Conservation (phyloP, 2,888 invertebrate species). For the Muscina levida region DNA sequence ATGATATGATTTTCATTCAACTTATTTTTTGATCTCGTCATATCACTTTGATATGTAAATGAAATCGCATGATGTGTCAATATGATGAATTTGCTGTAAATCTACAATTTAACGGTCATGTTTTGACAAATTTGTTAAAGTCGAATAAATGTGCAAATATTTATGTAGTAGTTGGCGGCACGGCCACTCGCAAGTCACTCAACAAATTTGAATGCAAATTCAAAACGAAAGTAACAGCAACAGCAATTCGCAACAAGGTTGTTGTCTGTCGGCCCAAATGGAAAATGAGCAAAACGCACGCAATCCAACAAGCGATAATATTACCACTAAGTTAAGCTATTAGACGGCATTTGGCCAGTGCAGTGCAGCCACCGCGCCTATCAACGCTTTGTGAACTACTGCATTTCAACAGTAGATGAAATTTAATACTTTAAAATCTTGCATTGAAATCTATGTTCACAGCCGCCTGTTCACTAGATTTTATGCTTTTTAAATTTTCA, state of each 20-base stretch:
- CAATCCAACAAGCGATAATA: slow-evolving; percentile 30
- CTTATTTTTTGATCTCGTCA: too few relatives aligned
- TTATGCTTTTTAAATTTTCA: slow-evolving; percentile 55
- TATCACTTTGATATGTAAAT: slow-evolving; percentile 21
- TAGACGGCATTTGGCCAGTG: neutral
- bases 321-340: too few relatives aligned
- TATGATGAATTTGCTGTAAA: slow-evolving; percentile 49
- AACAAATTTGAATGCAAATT: slow-evolving; percentile 31
- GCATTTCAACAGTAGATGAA: slow-evolving; percentile 49
- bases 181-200: slow-evolving; percentile 43
- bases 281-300: slow-evolving; percentile 19
- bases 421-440: slow-evolving; percentile 42
- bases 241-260: slow-evolving; percentile 39
- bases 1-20: neutral
- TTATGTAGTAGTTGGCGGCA: neutral
- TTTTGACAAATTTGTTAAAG: slow-evolving; percentile 61
- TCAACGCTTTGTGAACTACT: slow-evolving; percentile 19
- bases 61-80: slow-evolving; percentile 47
- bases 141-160: slow-evolving; percentile 45
- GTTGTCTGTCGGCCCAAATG: slow-evolving; percentile 22
- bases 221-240: neutral
- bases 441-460: slow-evolving; percentile 23
- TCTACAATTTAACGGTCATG: slow-evolving; percentile 53
- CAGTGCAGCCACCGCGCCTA: slow-evolving; percentile 47
- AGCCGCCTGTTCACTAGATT: slow-evolving; percentile 46